phyloP scores from a whole-genome alignment of 1,140 invertebrate genomes.

The Chlorops oryzae region DNA sequence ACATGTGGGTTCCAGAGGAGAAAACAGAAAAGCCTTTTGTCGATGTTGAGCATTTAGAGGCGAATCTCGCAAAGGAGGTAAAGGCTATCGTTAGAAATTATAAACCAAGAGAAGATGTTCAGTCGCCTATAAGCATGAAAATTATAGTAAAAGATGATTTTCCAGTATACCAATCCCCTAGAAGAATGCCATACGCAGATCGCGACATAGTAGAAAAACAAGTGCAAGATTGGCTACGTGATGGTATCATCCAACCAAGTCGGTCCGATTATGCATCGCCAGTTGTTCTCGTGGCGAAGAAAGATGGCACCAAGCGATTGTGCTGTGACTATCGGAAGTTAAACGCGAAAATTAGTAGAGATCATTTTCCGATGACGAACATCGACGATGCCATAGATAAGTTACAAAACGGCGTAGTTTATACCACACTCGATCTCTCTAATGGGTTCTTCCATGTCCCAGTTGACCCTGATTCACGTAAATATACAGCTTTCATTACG shows the following conservation, averaged over 20 bases:
- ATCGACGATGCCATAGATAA: conserved; percentile 24
- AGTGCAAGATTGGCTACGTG: conserved; percentile 30
- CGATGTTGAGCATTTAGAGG: no score
- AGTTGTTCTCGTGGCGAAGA: conserved; percentile 26
- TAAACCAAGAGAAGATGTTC: not conserved
- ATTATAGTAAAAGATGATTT: conserved; percentile 22
- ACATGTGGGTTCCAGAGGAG: no score
- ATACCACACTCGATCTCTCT: conserved; percentile 50
- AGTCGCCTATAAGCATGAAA: conserved; percentile 12
- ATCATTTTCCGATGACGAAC: conserved; percentile 16
- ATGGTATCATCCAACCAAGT: conserved; percentile 32
- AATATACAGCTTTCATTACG: conserved; percentile 35
- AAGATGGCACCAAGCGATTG: conserved; percentile 15
- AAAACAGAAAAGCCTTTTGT: no score
- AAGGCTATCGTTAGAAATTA: not conserved
- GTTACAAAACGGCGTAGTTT: conserved; percentile 24
- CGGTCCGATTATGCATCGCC: conserved; percentile 22
- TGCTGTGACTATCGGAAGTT: conserved; percentile 6
- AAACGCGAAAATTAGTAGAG: conserved; percentile 3
- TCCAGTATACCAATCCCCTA: conserved; percentile 26
- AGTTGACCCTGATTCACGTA: conserved; percentile 29
- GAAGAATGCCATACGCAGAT: conserved; percentile 29
- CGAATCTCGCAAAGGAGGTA: no score
- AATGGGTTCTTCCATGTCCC: conserved; percentile 43
- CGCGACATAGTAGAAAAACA: conserved; percentile 29